Evolutionary conservation across 2,113 vertebrate genomes (phyloP), one percentile per base, ranked within the genome.

Genomic region (Tautogolabrus adspersus): DNA sequence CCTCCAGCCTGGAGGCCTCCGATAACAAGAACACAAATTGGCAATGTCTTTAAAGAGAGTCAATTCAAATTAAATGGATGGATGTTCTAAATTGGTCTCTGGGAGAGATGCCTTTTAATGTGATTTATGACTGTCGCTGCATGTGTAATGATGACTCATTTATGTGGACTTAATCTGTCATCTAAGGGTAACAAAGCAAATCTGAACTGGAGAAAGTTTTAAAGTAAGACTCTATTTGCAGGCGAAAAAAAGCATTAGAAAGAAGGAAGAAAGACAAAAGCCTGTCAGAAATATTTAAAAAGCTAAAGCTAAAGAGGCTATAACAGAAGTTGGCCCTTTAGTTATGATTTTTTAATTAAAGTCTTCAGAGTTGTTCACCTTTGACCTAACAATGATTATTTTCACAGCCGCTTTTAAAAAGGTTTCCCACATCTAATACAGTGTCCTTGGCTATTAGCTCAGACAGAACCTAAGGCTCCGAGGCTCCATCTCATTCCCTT

Each of bases 1-100:
- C 66, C 44, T 52, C 23, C 1, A 40, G 74, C 74, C 82, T 87
- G 77, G 61, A 58, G 70, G 63, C 47, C 57, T 70, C 57, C 61
- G 79, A 88, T 85, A 91, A 87, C 79, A 62, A 64, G 66, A 77
- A 37, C 71, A 61, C 54, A 66, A 87, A 91, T 76, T 84, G 80
- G 73, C 66, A 66, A 22, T 49, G 85, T 86, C 71, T 79, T 88
- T 79, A 75, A 66, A 80, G 52, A 82, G 55, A 88, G 66, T 84
- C 66, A 81, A 79, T 87, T 89, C 75, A 70, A 83, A 80, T 75
- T 16, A 78, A 82, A 91, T 46, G 38, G 56, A 66, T 71, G 66
- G 75, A 52, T 73, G 59, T 79, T 74, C 82, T 82, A 72, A 79
- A 67, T 75, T 19, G n/a, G 34, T 42, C 64, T 65, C 61, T 61